These are phyloP conservation scores for Listrodromus nycthemerus DNA, from an alignment of 2,888 invertebrate genomes.

Conservation along the genomic window DNA sequence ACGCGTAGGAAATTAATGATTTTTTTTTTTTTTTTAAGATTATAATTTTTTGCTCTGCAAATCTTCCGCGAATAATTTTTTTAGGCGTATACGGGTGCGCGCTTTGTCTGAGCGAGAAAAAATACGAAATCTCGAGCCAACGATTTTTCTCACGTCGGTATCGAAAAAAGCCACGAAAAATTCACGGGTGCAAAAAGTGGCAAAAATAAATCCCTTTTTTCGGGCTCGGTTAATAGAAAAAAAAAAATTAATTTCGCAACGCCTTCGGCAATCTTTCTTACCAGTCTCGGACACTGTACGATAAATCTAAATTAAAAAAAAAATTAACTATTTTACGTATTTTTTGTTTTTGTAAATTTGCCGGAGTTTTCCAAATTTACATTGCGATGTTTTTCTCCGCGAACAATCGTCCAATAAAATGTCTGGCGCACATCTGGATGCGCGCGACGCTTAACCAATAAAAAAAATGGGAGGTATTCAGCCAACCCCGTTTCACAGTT, in stretches of 20 bases:
- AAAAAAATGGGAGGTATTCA: background rate
- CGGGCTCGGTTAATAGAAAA: no score
- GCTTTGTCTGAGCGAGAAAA: background rate
- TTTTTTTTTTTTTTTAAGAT: background rate
- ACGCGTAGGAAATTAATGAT: background rate
- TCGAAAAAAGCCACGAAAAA: no score
- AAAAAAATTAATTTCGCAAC: no score
- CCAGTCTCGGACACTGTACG: no score
- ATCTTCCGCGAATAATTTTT: background rate
- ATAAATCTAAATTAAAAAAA: no score
- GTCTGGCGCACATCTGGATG: background rate
- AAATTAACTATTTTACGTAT: no score
- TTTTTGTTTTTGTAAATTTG: background rate
- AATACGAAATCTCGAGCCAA: background rate
- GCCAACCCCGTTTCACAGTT: background rate
- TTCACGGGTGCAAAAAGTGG: no score
- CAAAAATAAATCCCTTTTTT: no score
- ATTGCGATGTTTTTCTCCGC: background rate
- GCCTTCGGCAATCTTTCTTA: no score
- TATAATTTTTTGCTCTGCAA: background rate
- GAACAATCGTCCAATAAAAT: background rate
- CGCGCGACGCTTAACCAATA: background rate
- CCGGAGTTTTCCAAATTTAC: background rate
- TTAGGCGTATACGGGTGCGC: background rate
- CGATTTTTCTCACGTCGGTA: background rate